phyloP scores from a whole-genome alignment of 1,140 invertebrate species.

The Atta colombica region DNA sequence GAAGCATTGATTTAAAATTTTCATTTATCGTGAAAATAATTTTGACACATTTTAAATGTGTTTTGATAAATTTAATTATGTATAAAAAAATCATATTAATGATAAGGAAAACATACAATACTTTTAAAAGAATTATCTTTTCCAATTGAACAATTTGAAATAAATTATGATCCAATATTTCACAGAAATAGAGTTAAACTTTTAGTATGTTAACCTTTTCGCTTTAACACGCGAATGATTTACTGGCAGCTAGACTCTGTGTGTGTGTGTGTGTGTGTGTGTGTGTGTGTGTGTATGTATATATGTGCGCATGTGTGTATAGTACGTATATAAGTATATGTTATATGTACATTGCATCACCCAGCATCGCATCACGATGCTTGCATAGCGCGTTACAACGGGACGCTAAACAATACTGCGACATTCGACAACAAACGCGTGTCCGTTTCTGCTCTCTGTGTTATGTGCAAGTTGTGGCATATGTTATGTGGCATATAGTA shows the following conservation, averaged over 20 bases:
- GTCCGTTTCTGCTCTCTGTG: conserved; percentile 39
- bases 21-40: background rate
- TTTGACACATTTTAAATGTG: background rate
- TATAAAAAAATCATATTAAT: background rate
- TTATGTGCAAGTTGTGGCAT: conserved; percentile 16
- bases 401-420: conserved; percentile 56
- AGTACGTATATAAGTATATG: background rate
- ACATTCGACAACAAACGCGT: conserved; percentile 49
- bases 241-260: conserved; percentile 64
- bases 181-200: conserved; percentile 40
- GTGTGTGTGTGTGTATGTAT: no score
- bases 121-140: background rate
- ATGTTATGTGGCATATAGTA: background rate
- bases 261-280: no score
- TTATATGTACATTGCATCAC: conserved; percentile 73
- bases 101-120: background rate
- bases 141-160: background rate
- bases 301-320: no score
- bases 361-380: conserved; percentile 44
- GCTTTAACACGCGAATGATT: conserved; percentile 80
- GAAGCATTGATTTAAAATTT: background rate
- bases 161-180: background rate
- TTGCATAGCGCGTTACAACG: conserved; percentile 44
- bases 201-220: conserved; percentile 80
- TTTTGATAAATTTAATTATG: background rate